phyloP scores from a whole-genome alignment of 2,113 vertebrate species.

The Hemicordylus capensis region DNA sequence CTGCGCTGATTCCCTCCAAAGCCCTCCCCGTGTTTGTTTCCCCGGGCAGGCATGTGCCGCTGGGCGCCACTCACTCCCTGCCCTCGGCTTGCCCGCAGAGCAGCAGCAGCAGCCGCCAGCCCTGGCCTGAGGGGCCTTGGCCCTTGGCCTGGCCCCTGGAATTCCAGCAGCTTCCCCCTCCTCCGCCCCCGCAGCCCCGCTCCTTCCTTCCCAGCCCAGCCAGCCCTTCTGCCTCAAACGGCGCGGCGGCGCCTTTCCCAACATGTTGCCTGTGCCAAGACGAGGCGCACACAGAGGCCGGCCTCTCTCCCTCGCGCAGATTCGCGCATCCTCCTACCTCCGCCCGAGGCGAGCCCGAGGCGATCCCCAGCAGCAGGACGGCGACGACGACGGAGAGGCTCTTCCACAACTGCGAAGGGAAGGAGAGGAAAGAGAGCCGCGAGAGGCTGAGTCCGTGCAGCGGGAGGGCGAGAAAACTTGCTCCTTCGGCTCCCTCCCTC shows the following conservation, averaged over 20 bases:
- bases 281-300: not conserved
- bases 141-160: not conserved
- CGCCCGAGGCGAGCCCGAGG: constrained; percentile 64
- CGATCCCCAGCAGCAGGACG: constrained; percentile 61
- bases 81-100: not conserved
- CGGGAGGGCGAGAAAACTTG: constrained; percentile 61
- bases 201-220: not conserved
- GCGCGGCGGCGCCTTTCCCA: not conserved
- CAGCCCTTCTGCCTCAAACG: not conserved
- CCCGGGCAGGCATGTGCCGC: not conserved
- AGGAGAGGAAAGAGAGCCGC: constrained; percentile 21
- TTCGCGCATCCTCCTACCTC: constrained; percentile 63
- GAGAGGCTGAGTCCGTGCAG: not conserved
- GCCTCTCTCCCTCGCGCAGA: not conserved
- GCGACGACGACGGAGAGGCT: constrained; percentile 67
- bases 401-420: constrained; percentile 69
- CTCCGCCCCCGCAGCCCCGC: not conserved
- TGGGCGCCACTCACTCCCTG: no score
- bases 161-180: no score
- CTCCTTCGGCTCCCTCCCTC: constrained; percentile 10
- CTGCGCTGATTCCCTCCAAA: not conserved
- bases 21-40: not conserved
- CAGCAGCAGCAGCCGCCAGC: not conserved
- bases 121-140: not conserved
- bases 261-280: not conserved